These are phyloP conservation scores for Sesamia inferens DNA, from an alignment of 2,888 invertebrate species.

Conservation along the genomic window DNA sequence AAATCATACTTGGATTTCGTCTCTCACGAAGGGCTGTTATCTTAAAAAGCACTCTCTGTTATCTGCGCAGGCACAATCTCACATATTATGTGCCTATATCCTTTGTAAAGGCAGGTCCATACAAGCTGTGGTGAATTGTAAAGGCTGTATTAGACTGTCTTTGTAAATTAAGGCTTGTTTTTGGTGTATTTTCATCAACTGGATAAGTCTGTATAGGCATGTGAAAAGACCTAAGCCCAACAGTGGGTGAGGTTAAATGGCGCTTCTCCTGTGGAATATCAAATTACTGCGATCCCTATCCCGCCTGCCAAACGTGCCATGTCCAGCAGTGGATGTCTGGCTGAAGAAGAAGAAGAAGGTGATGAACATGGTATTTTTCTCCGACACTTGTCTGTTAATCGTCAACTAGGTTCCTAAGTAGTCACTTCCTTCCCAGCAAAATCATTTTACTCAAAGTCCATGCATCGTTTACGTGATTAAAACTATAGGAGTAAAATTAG, in stretches of 20 bases:
- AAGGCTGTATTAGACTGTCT: background rate
- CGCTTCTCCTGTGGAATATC: no score
- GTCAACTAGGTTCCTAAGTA: background rate
- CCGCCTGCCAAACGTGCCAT: no score
- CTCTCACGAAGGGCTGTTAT: conserved; percentile 72
- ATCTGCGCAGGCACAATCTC: conserved; percentile 72
- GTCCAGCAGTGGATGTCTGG: no score
- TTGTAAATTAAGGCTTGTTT: background rate
- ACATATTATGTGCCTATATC: conserved; percentile 66
- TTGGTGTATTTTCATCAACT: background rate
- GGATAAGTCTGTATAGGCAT: background rate
- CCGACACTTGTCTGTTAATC: background rate
- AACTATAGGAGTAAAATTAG: background rate
- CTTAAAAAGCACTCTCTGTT: conserved; percentile 81
- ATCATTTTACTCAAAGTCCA: background rate
- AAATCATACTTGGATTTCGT: conserved; percentile 81
- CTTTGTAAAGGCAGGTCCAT: conserved; percentile 63
- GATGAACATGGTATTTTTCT: background rate
- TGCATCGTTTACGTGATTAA: background rate
- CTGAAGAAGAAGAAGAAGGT: no score
- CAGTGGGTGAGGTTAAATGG: no score
- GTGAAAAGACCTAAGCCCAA: no score
- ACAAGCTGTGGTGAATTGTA: conserved; percentile 28
- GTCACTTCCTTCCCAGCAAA: background rate
- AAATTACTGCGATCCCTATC: no score